A percentile compares a stretch with the other conserved stretches of the same genome.
Evolutionary conservation across 2,888 invertebrate species (phyloP).

Genomic region (Campoplex capitator): DNA sequence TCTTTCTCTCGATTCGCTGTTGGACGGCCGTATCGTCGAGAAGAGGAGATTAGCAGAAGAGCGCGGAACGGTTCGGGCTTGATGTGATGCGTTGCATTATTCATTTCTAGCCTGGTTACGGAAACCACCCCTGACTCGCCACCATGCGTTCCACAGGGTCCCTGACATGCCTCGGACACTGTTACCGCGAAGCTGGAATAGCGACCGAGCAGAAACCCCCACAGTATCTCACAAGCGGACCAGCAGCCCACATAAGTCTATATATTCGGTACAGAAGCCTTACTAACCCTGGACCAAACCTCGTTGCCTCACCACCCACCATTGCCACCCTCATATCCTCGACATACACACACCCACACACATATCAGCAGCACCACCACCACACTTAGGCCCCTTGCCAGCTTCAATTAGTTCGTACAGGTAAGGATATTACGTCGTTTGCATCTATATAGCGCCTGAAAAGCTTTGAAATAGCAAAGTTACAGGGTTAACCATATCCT

Average conservation of each 20-base stretch:
- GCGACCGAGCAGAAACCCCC: slow-evolving; percentile 24
- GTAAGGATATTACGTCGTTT: slow-evolving; percentile 64
- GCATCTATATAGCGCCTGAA: slow-evolving; percentile 35
- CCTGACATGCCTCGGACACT: slow-evolving; percentile 72
- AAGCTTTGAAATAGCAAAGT: slow-evolving; percentile 42
- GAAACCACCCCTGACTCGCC: slow-evolving; percentile 75
- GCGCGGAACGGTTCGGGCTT: slow-evolving; percentile 77
- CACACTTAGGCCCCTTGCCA: slow-evolving; percentile 73
- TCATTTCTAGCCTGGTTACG: slow-evolving; percentile 79
- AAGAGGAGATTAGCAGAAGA: slow-evolving; percentile 79
- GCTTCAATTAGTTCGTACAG: slow-evolving; percentile 75
- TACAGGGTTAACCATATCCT: slow-evolving; percentile 37
- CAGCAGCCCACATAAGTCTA: slow-evolving; percentile 27
- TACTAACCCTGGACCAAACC: slow-evolving; percentile 37
- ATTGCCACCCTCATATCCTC: slow-evolving; percentile 16
- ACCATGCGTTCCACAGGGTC: slow-evolving; percentile 72
- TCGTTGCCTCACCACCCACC: slow-evolving; percentile 28
- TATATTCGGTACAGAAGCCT: slow-evolving; percentile 34
- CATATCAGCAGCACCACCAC: slow-evolving; percentile 2
- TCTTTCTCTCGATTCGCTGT: slow-evolving; percentile 5
- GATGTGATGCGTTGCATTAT: slow-evolving; percentile 82
- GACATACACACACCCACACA: neutral
- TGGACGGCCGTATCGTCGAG: slow-evolving; percentile 71
- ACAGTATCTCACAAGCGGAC: slow-evolving; percentile 34
- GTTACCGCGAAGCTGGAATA: slow-evolving; percentile 75